A percentile compares a stretch with the other conserved stretches of the same genome.
Conservation (phyloP, 2,113 vertebrate species). For the Gymnocephalus cernua region DNA sequence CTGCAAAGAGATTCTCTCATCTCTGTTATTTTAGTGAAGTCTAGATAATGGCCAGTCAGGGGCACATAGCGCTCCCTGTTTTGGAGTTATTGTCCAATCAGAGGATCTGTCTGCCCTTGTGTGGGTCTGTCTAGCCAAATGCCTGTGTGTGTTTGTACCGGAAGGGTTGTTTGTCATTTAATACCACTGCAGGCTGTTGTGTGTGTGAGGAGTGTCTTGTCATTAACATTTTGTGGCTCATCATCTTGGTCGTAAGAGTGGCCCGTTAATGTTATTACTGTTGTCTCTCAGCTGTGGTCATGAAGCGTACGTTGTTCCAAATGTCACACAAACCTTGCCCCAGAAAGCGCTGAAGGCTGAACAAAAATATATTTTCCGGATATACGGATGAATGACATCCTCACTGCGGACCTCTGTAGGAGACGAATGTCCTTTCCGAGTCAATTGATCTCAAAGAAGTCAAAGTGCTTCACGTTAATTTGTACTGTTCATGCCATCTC, state of each 20-base stretch:
- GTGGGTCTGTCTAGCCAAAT: slow-evolving; percentile 41
- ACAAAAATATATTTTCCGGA: slow-evolving; percentile 31
- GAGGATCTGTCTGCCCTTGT: slow-evolving; percentile 44
- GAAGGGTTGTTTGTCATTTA: slow-evolving; percentile 37
- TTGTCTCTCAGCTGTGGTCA: slow-evolving; percentile 47
- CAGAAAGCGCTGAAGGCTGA: slow-evolving; percentile 8
- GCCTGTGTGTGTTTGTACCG: slow-evolving; percentile 38
- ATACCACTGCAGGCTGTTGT: slow-evolving; percentile 46
- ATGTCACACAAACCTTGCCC: slow-evolving; percentile 31
- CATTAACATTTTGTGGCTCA: slow-evolving; percentile 43
- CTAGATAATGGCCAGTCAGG: slow-evolving; percentile 53
- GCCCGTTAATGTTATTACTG: slow-evolving; percentile 39
- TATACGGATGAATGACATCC: slow-evolving; percentile 6
- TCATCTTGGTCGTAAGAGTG: slow-evolving; percentile 51
- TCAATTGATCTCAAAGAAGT: slow-evolving; percentile 35
- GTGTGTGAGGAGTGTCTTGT: slow-evolving; percentile 45
- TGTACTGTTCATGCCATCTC: slow-evolving; percentile 37
- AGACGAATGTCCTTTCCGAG: slow-evolving; percentile 15
- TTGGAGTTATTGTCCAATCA: slow-evolving; percentile 53
- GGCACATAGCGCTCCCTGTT: slow-evolving; percentile 26
- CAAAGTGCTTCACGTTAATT: slow-evolving; percentile 65
- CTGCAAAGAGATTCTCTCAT: slow-evolving; percentile 51
- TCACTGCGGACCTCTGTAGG: slow-evolving; percentile 12
- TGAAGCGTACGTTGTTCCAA: slow-evolving; percentile 25
- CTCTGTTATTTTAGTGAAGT: slow-evolving; percentile 44